A percentile compares a stretch with the other conserved stretches of the same genome.
phyloP scores from a whole-genome alignment of 2,797 vertebrate genomes.

The Nyctibius grandis region DNA sequence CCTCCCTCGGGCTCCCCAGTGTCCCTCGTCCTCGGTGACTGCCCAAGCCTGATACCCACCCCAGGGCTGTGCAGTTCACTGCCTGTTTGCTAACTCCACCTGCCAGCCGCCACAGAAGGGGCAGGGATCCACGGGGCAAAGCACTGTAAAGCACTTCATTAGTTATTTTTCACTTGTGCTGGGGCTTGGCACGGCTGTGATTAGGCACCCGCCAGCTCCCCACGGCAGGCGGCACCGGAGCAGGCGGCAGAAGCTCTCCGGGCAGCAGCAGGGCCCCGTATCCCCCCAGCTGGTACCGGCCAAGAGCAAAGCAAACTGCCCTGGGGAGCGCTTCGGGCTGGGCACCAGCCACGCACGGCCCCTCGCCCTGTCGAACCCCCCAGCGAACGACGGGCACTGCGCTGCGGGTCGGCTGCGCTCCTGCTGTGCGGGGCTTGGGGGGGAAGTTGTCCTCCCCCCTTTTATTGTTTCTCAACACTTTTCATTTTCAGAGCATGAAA shows the following conservation, averaged over 20 bases:
- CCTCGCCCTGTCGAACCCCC: neutral
- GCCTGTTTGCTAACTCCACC: neutral
- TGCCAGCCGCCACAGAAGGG: neutral
- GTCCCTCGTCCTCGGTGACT: accelerated
- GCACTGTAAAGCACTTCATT: neutral
- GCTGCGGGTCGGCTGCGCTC: accelerated
- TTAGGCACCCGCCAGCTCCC: neutral
- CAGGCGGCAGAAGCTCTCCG: neutral
- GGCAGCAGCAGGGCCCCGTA: neutral
- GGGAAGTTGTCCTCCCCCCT: neutral
- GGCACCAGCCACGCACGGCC: neutral
- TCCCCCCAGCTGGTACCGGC: neutral
- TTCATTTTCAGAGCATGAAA: slow-evolving; percentile 28
- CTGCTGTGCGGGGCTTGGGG: accelerated
- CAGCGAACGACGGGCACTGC: accelerated
- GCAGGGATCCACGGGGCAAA: neutral
- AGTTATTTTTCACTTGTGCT: neutral
- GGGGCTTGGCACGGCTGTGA: neutral
- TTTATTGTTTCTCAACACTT: neutral
- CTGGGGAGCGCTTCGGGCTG: neutral
- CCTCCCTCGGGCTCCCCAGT: neutral
- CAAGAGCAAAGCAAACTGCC: neutral
- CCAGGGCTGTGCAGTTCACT: neutral
- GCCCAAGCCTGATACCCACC: neutral
- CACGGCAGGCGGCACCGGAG: neutral